Evolutionary conservation across 2,113 vertebrate species (phyloP).

Genomic region (Odocoileus hemionus): DNA sequence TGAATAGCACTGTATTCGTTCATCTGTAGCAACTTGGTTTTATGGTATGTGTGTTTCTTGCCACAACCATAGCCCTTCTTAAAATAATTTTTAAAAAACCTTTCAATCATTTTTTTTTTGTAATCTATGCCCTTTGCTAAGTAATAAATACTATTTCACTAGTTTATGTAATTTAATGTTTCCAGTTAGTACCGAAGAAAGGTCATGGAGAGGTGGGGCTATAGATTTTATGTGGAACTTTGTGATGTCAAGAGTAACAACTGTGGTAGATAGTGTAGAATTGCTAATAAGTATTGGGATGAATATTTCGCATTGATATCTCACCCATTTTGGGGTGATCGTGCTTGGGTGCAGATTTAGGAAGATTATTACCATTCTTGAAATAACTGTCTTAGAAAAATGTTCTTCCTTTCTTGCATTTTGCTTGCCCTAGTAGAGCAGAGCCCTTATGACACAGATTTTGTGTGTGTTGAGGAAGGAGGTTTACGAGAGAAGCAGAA

Average conservation of each 20-base stretch:
- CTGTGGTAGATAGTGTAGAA: slow-evolving; percentile 60
- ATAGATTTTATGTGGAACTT: neutral
- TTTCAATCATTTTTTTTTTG: neutral
- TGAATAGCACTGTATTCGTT: neutral
- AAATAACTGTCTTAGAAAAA: slow-evolving; percentile 72
- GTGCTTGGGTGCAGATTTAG: slow-evolving; percentile 62
- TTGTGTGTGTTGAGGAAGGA: neutral
- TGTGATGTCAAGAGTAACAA: slow-evolving; percentile 70
- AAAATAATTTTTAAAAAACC: neutral
- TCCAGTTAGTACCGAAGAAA: slow-evolving; percentile 26
- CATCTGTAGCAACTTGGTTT: neutral
- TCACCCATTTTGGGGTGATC: slow-evolving; percentile 69
- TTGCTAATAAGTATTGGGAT: slow-evolving; percentile 70
- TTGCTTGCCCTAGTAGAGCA: slow-evolving; percentile 10
- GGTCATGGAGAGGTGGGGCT: slow-evolving; percentile 37
- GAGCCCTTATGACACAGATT: slow-evolving; percentile 1
- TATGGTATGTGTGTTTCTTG: neutral
- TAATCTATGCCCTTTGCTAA: neutral
- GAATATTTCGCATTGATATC: slow-evolving; percentile 67
- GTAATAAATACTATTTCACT: neutral
- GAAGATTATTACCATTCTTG: slow-evolving; percentile 71
- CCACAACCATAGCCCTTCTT: neutral
- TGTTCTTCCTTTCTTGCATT: slow-evolving; percentile 71
- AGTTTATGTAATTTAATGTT: neutral
- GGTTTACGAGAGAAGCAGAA: neutral